Base-by-base conservation (phyloP, 2,113 vertebrate species). In the Tamias sibiricus region DNA sequence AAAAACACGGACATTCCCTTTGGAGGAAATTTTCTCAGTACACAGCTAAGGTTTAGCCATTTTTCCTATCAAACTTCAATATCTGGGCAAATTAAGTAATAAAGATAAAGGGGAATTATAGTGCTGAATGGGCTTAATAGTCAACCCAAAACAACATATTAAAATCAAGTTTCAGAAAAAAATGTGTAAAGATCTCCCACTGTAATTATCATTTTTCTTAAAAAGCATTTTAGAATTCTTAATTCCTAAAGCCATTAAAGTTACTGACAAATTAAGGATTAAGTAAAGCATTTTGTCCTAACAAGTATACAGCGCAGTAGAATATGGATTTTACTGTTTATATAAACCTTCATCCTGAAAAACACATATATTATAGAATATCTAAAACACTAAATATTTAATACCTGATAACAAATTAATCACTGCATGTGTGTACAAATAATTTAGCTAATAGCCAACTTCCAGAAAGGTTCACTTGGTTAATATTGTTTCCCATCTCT, bases 71-170 rank as follows among this genome's bases (percentile, higher is more conserved):
- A 91, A 81, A 57, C 0, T 1, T 24, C 35, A 59, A 30, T 10
- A 95, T 91, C 64, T 62, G n/a, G 76, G 30, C 4, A 94, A 94
- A 47, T 2, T 92, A 86, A 87, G 49, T 19, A 28, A 76, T 59
- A 72, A 35, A 64, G 17, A 64, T 84, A 66, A 87, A 89, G 7
- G 9, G 8, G 10, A 7, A 47, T 30, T 71, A 22, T 24, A 57
- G 3, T 57, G 35, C 6, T 75, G 10, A 72, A 57, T n/a, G 26
- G 19, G 6, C 16, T 89, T 82, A 54, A 35, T 85, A 81, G 40
- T 26, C 8, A 77, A 35, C 11, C 80, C 42, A 94, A 42, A 26
- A 14, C 1, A 64, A 26, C 52, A 0, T 32, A 13, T 22, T 35
- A 64, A 90, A 54, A 40, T 52, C 26, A 88, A 64, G 1, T 77